Evolutionary conservation across 1,140 invertebrate genomes (phyloP).

Genomic region (Melitaea cinxia): DNA sequence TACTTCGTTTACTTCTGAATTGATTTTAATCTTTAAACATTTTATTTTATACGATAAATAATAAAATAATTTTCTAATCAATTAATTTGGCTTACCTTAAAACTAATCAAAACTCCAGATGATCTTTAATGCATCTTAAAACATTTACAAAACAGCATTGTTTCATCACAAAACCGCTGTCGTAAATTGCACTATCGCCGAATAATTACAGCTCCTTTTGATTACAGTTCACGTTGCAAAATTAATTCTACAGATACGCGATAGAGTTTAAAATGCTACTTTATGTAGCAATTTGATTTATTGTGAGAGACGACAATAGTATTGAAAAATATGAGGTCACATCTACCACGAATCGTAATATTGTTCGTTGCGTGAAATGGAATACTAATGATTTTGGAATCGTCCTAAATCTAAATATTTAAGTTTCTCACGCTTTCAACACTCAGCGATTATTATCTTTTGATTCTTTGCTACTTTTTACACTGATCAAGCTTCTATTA

Average conservation of each 20-base stretch:
- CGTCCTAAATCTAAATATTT: conserved; percentile 37
- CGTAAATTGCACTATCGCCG: conserved; percentile 12
- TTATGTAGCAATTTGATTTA: conserved; percentile 23
- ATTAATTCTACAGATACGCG: not conserved
- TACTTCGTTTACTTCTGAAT: no score
- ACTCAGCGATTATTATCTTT: not conserved
- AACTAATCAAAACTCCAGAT: not conserved
- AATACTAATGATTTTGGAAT: conserved; percentile 44
- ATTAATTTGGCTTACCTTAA: no score
- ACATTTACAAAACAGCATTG: not conserved
- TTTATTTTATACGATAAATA: no score
- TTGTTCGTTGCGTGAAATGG: conserved; percentile 34
- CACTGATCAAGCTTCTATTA: not conserved
- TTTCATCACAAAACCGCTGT: conserved; percentile 17
- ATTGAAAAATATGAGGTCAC: conserved; percentile 46
- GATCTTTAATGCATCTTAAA: not conserved
- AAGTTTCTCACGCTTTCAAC: conserved; percentile 48
- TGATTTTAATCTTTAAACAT: no score
- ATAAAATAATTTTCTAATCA: no score
- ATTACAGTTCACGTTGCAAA: not conserved
- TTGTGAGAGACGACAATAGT: conserved; percentile 35
- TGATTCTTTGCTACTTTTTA: not conserved
- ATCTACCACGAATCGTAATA: conserved; percentile 36
- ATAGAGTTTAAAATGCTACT: not conserved
- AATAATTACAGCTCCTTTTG: conserved; percentile 18